These are phyloP conservation scores for Spodoptera frugiperda DNA, from an alignment of 1,140 invertebrate species.

Conservation along the genomic window DNA sequence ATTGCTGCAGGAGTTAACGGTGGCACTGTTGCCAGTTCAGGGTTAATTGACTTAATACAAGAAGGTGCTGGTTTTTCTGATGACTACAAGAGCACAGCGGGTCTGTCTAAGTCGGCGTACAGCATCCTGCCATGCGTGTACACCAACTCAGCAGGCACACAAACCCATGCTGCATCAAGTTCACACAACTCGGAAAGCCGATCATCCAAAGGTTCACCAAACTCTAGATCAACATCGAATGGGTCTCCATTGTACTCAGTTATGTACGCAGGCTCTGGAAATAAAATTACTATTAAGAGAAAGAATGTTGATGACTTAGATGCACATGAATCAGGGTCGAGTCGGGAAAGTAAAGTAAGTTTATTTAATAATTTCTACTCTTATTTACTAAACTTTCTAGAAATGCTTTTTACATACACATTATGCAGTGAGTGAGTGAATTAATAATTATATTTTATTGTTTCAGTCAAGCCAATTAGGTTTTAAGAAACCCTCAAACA, in stretches of 20 bases:
- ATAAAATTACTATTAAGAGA: constrained; percentile 93
- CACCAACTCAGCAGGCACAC: constrained; percentile 89
- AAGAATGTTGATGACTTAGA: constrained; percentile 88
- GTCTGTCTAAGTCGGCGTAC: constrained; percentile 90
- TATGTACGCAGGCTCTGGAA: constrained; percentile 91
- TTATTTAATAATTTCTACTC: neutral
- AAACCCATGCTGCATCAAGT: constrained; percentile 86
- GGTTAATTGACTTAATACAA: constrained; percentile 91
- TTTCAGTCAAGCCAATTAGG: constrained; percentile 79
- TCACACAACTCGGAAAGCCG: constrained; percentile 75
- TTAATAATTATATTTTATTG: constrained; percentile 20
- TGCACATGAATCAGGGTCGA: constrained; percentile 61
- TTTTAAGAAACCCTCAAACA: constrained; percentile 86
- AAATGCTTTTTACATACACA: neutral
- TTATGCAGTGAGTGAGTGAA: neutral
- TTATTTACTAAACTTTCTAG: neutral
- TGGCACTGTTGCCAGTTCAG: constrained; percentile 85
- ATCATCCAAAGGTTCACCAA: constrained; percentile 78
- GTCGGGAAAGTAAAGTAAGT: constrained; percentile 75
- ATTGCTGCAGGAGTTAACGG: constrained; percentile 78
- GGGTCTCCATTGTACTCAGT: constrained; percentile 92
- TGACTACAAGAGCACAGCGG: constrained; percentile 90
- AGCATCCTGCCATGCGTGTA: constrained; percentile 91
- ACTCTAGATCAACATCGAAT: constrained; percentile 88
- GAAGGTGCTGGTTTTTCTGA: constrained; percentile 93